These are phyloP conservation scores for Phenganax stokvisi DNA, from an alignment of 92 coral and sea anemone species.

Conservation along the genomic window DNA sequence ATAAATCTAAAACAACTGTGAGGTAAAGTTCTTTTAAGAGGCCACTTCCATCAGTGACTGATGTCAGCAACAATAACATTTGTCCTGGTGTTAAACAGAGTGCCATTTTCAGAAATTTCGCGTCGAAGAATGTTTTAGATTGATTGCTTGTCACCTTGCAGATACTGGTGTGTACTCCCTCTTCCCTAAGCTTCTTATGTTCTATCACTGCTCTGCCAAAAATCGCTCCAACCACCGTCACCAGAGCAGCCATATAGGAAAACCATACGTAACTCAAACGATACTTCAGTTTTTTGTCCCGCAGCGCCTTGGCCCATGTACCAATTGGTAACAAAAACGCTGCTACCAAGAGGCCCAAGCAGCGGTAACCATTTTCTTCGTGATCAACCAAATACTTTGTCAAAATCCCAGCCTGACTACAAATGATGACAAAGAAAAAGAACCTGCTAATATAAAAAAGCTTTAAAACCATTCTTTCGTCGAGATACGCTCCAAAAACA, in stretches of 20 bases:
- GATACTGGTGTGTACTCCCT: not conserved
- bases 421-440: not conserved
- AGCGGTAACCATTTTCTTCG: not conserved
- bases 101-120: conserved; percentile 5
- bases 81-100: conserved; percentile 6
- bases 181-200: not conserved
- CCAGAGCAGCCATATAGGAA: not conserved
- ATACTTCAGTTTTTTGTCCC: not conserved
- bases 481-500: not conserved
- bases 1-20: not conserved
- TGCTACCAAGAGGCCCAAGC: not conserved
- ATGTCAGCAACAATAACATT: conserved; percentile 1
- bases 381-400: conserved; percentile 9
- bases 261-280: not conserved
- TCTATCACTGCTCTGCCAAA: not conserved
- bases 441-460: not conserved
- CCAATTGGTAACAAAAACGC: not conserved
- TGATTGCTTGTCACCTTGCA: not conserved
- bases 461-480: not conserved
- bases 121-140: conserved; percentile 2
- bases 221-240: not conserved
- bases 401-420: not conserved
- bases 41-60: not conserved
- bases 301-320: not conserved
- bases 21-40: not conserved